phyloP scores from a whole-genome alignment of 1,140 invertebrate genomes.

The Eurosta solidaginis region DNA sequence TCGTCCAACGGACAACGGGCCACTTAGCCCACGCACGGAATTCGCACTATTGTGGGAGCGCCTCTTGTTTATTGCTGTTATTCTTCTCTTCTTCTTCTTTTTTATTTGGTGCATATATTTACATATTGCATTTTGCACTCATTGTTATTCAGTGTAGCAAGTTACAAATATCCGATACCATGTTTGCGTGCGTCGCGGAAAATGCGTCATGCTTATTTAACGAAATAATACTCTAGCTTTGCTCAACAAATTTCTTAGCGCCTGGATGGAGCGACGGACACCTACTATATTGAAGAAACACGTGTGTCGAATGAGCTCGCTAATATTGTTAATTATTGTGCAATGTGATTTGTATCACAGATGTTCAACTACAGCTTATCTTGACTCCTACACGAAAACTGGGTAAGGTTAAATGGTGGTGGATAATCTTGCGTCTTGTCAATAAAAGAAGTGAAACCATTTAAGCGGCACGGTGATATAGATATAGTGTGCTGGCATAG shows the following conservation, averaged over 20 bases:
- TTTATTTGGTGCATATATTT: not conserved
- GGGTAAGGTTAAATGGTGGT: too few species aligned
- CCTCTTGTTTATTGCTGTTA: not conserved
- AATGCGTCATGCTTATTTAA: not conserved
- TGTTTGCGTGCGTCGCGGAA: not conserved
- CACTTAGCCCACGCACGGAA: not conserved
- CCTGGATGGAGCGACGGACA: not conserved
- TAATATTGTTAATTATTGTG: too few species aligned
- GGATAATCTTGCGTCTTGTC: too few species aligned
- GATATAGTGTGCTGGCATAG: too few species aligned
- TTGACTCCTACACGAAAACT: too few species aligned
- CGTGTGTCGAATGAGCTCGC: not conserved
- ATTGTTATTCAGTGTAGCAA: conserved; percentile 22
- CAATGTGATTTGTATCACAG: too few species aligned
- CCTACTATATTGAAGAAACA: not conserved
- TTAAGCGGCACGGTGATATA: too few species aligned
- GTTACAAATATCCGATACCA: not conserved
- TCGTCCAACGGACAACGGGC: not conserved
- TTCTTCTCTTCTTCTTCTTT: not conserved
- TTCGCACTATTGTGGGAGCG: not conserved
- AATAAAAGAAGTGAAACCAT: too few species aligned
- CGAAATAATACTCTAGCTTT: not conserved
- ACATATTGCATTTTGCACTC: not conserved
- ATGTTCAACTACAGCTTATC: too few species aligned
- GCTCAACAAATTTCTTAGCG: not conserved